These are phyloP conservation scores for Nephotettix cincticeps DNA, from an alignment of 1,140 invertebrate genomes.

Conservation along the genomic window DNA sequence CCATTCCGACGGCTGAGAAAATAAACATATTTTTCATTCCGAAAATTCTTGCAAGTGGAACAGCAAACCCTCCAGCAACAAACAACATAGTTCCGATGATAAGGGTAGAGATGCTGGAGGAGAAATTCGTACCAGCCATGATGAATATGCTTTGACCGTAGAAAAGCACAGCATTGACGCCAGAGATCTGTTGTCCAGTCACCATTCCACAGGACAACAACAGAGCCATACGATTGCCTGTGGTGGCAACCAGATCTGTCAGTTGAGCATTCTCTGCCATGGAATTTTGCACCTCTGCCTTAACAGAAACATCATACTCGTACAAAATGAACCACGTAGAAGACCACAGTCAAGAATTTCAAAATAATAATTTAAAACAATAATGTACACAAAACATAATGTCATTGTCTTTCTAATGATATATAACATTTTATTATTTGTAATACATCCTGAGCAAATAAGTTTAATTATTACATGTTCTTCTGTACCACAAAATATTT, in stretches of 20 bases:
- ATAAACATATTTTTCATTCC: conserved; percentile 72
- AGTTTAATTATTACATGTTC: no score
- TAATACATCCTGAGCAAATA: no score
- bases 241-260: conserved; percentile 57
- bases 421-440: no score
- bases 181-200: conserved; percentile 71
- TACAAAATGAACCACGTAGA: no score
- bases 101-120: conserved; percentile 66
- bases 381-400: no score
- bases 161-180: conserved; percentile 62
- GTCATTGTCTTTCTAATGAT: no score
- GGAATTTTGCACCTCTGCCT: conserved; percentile 45
- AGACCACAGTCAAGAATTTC: no score
- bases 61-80: conserved; percentile 63
- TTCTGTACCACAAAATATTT: no score
- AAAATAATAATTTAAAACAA: no score
- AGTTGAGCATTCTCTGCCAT: conserved; percentile 50
- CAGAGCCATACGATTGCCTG: conserved; percentile 61
- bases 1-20: conserved; percentile 64
- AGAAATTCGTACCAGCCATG: conserved; percentile 58
- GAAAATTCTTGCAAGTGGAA: conserved; percentile 70
- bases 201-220: conserved; percentile 69
- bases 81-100: conserved; percentile 78
- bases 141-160: conserved; percentile 70
- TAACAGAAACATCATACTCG: conserved; percentile 38